Percentiles rank a stretch among this genome's conserved stretches.
These are phyloP conservation scores for Syngnathus typhle DNA, from an alignment of 2,113 vertebrate species.

Conservation along the genomic window DNA sequence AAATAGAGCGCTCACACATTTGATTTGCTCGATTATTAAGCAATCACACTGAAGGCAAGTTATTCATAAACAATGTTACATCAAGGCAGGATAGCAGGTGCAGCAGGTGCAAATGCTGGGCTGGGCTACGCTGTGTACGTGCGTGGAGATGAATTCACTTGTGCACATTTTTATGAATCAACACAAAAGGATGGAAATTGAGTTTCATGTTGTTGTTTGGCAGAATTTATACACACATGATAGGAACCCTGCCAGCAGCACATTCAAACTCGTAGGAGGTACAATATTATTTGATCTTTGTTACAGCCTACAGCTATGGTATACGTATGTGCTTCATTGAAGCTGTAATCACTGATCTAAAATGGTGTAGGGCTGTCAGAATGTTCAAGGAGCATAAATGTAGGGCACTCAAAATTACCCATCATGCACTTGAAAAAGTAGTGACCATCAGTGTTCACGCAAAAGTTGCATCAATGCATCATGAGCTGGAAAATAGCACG, in stretches of 20 bases:
- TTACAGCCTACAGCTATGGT: slow-evolving; percentile 11
- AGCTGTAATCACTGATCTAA: slow-evolving; percentile 4
- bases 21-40: slow-evolving; percentile 63
- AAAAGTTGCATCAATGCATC: too few relatives aligned
- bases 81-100: slow-evolving; percentile 41
- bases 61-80: slow-evolving; percentile 53
- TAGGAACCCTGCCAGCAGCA: slow-evolving; percentile 8
- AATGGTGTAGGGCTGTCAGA: background rate
- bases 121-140: slow-evolving; percentile 7
- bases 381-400: too few relatives aligned
- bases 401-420: too few relatives aligned
- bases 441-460: background rate
- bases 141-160: slow-evolving; percentile 27
- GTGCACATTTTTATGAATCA: slow-evolving; percentile 44
- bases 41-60: slow-evolving; percentile 57
- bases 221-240: slow-evolving; percentile 21
- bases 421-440: background rate
- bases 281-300: slow-evolving; percentile 15
- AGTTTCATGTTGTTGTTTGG: slow-evolving; percentile 22
- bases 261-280: background rate
- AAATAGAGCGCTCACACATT: slow-evolving; percentile 60
- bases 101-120: slow-evolving; percentile 30
- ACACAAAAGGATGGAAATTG: slow-evolving; percentile 31
- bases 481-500: too few relatives aligned
- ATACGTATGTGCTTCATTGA: slow-evolving; percentile 14